These are phyloP conservation scores for Astreopora myriophthalma DNA, from an alignment of 64 coral and sea anemone species.

Conservation along the genomic window DNA sequence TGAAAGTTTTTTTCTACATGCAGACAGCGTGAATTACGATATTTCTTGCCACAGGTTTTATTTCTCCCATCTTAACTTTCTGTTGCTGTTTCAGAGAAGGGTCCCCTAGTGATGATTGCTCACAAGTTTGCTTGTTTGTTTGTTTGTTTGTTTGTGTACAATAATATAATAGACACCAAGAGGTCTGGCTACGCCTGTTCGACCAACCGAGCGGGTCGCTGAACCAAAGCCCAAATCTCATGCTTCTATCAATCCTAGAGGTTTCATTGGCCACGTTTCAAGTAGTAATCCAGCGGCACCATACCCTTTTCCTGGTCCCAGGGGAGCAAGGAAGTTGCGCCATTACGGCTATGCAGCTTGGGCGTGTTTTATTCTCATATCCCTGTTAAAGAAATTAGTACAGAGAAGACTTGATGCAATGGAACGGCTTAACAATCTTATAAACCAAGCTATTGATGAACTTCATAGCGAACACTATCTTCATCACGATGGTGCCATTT, in stretches of 20 bases:
- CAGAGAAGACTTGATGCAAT: slow-evolving; percentile 49
- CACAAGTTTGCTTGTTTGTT: too few relatives aligned
- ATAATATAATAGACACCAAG: slow-evolving; percentile 27
- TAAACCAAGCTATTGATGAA: slow-evolving; percentile 63
- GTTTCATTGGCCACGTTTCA: slow-evolving; percentile 53
- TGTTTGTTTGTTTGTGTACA: background rate
- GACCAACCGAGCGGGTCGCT: slow-evolving; percentile 69
- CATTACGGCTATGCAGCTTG: slow-evolving; percentile 79
- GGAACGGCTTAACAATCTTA: slow-evolving; percentile 55
- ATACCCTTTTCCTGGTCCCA: slow-evolving; percentile 83
- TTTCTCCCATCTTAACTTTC: too few relatives aligned
- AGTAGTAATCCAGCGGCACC: background rate
- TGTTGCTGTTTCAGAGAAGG: too few relatives aligned
- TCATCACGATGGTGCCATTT: slow-evolving; percentile 33
- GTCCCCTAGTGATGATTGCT: too few relatives aligned
- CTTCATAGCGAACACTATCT: slow-evolving; percentile 66
- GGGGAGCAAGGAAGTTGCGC: slow-evolving; percentile 65
- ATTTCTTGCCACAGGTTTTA: too few relatives aligned
- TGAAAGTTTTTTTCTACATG: too few relatives aligned
- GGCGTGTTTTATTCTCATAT: slow-evolving; percentile 79
- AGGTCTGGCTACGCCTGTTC: slow-evolving; percentile 68
- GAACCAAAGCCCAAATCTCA: slow-evolving; percentile 2
- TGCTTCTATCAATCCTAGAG: slow-evolving; percentile 15
- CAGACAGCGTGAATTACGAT: too few relatives aligned
- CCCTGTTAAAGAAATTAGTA: slow-evolving; percentile 17